phyloP scores from a whole-genome alignment of 2,113 vertebrate genomes.

The Mungos mungo region DNA sequence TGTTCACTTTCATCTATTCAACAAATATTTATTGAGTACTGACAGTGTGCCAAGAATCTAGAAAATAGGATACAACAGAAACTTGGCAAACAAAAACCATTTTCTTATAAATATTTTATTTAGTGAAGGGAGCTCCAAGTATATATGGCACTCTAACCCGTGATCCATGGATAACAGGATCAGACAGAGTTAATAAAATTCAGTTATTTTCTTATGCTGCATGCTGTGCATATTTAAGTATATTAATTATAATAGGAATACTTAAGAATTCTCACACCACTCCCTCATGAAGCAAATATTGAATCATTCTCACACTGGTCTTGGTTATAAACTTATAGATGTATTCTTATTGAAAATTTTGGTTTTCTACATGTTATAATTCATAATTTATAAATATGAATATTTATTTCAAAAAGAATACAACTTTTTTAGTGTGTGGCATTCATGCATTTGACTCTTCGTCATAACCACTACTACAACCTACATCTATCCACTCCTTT shows the following conservation, averaged over 20 bases:
- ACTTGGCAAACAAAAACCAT: constrained; percentile 11
- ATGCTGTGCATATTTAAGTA: background rate
- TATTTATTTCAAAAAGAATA: background rate
- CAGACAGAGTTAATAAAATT: background rate
- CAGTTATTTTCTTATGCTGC: background rate
- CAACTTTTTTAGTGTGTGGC: background rate
- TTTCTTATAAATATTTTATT: constrained; percentile 38
- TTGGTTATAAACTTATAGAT: constrained; percentile 39
- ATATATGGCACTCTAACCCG: background rate
- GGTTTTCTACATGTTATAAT: background rate
- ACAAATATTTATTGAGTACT: constrained; percentile 61
- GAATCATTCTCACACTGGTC: background rate
- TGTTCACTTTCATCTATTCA: constrained; percentile 34
- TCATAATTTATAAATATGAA: background rate
- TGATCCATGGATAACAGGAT: background rate
- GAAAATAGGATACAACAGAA: background rate
- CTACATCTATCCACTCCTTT: background rate
- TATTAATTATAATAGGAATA: constrained; percentile 21
- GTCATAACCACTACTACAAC: background rate
- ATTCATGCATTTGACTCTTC: background rate
- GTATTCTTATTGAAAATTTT: background rate
- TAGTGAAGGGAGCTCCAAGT: background rate
- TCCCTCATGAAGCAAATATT: background rate
- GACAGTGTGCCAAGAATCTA: background rate
- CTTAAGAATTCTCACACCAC: background rate